phyloP scores from a whole-genome alignment of 2,888 invertebrate species.

The Colostygia pectinataria region DNA sequence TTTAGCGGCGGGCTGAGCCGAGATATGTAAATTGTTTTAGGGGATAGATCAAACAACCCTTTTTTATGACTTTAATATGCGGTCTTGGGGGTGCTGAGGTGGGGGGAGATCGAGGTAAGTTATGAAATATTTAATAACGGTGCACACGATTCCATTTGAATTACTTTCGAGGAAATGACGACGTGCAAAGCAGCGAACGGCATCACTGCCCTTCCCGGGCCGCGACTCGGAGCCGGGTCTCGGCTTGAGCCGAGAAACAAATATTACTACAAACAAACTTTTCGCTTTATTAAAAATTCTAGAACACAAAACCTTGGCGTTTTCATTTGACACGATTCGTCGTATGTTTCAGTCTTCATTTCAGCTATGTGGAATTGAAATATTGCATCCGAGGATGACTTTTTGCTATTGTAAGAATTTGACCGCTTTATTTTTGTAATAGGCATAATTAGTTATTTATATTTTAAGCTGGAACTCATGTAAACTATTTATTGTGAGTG shows the following conservation, averaged over 20 bases:
- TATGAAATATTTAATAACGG: conserved; percentile 84
- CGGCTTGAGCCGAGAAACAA: conserved; percentile 59
- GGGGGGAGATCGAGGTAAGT: conserved; percentile 68
- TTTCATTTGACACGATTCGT: conserved; percentile 32
- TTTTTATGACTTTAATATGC: conserved; percentile 84
- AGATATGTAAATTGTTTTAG: conserved; percentile 84
- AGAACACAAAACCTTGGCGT: conserved; percentile 34
- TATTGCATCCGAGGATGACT: conserved; percentile 15
- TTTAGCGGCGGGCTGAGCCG: conserved; percentile 80
- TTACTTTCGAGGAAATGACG: conserved; percentile 83
- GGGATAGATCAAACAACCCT: conserved; percentile 84
- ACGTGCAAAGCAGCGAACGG: conserved; percentile 62
- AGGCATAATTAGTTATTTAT: not conserved
- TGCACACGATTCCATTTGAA: conserved; percentile 83
- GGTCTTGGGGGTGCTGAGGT: conserved; percentile 67
- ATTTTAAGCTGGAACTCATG: too few relatives aligned
- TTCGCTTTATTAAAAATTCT: conserved; percentile 59
- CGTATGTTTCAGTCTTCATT: conserved; percentile 8
- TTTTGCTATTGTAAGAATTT: not conserved
- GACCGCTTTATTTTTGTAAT: too few relatives aligned
- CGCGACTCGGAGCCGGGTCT: conserved; percentile 26
- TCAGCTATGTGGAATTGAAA: conserved; percentile 5
- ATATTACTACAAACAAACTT: conserved; percentile 62
- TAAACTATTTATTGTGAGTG: too few relatives aligned
- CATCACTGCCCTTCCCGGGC: conserved; percentile 46